A percentile compares a stretch with the other conserved stretches of the same genome.
These are phyloP conservation scores for Pyralis farinalis DNA, from an alignment of 2,888 invertebrate genomes.

Conservation along the genomic window DNA sequence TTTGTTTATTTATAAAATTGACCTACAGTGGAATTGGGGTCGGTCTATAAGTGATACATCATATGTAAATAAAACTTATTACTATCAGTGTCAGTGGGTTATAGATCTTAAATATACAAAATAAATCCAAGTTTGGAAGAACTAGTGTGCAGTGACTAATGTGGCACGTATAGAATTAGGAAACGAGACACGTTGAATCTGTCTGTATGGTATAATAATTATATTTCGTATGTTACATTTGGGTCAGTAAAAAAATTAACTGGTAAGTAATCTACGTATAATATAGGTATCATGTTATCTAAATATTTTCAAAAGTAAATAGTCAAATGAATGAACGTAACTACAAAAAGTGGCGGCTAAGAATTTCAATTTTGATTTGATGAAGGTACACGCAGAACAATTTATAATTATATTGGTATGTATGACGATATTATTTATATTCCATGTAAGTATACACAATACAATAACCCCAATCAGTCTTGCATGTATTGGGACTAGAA, in stretches of 20 bases:
- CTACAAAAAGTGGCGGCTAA: too few relatives aligned
- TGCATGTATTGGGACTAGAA: slow-evolving; percentile 34
- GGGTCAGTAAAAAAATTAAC: neutral
- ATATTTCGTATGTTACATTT: neutral
- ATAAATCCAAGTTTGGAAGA: neutral
- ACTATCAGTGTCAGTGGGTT: neutral
- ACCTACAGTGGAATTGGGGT: neutral
- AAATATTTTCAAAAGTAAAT: neutral
- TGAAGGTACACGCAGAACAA: too few relatives aligned
- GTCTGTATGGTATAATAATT: neutral
- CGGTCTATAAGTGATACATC: neutral
- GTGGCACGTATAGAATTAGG: neutral
- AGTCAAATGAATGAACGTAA: too few relatives aligned
- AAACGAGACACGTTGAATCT: neutral
- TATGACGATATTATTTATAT: slow-evolving; percentile 1
- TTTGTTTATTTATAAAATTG: slow-evolving; percentile 12
- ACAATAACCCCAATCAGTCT: slow-evolving; percentile 34
- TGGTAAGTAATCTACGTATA: too few relatives aligned
- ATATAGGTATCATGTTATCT: neutral
- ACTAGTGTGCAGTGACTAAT: neutral
- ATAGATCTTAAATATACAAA: neutral
- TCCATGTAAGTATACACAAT: slow-evolving; percentile 25
- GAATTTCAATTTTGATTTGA: too few relatives aligned
- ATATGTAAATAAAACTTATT: neutral
- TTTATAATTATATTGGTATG: neutral